These are phyloP conservation scores for Muntiacus muntjak DNA, from an alignment of 2,113 vertebrate genomes.

Conservation along the genomic window DNA sequence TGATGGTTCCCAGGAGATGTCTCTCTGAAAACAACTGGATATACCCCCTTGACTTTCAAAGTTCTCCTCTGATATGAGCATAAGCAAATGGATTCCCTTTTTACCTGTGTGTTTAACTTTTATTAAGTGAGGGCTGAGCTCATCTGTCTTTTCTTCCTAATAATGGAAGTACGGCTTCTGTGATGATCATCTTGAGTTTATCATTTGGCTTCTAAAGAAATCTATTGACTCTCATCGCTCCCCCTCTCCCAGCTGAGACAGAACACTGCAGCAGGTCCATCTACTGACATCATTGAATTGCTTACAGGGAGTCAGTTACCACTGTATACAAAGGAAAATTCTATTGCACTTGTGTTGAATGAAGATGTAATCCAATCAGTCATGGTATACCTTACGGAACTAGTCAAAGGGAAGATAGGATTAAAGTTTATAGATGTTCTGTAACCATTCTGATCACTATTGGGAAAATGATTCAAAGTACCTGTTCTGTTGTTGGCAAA, in stretches of 20 bases:
- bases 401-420: background rate
- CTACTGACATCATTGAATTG: background rate
- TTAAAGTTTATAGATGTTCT: background rate
- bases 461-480: background rate
- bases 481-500: background rate
- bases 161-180: background rate
- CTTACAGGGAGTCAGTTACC: background rate
- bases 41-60: background rate
- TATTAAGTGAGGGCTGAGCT: background rate
- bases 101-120: background rate
- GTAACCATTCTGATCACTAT: background rate
- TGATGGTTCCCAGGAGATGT: conserved; percentile 7
- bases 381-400: background rate
- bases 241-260: background rate
- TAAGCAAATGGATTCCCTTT: background rate
- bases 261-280: background rate
- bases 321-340: background rate
- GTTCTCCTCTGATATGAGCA: background rate
- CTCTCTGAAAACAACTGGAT: conserved; percentile 15
- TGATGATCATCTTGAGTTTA: background rate
- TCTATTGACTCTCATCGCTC: background rate
- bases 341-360: background rate
- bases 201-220: conserved; percentile 1
- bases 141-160: background rate
- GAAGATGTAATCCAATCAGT: background rate